phyloP scores from a whole-genome alignment of 30 jellyfish, hydroid and myxozoan genomes.

The Aurelia aurita region DNA sequence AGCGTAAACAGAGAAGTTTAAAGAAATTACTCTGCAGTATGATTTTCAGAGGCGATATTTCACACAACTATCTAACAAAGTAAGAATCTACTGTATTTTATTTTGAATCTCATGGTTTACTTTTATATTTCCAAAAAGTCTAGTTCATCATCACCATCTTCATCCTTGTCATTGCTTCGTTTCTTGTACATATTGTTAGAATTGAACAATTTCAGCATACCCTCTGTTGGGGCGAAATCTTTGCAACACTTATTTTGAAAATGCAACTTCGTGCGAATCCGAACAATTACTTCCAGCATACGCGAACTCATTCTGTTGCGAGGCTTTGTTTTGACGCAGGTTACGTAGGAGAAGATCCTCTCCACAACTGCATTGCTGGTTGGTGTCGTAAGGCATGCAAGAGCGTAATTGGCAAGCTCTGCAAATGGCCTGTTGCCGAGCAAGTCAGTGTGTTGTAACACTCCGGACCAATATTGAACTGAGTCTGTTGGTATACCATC shows the following conservation, averaged over 20 bases:
- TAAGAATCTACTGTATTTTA: too few relatives aligned
- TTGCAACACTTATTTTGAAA: conserved; percentile 37
- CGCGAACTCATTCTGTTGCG: conserved; percentile 23
- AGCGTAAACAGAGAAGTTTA: too few relatives aligned
- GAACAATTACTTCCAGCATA: conserved; percentile 47
- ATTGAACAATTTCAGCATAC: conserved; percentile 1
- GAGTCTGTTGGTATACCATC: conserved; percentile 62
- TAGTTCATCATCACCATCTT: too few relatives aligned
- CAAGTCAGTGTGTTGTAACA: conserved; percentile 6
- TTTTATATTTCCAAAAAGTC: too few relatives aligned
- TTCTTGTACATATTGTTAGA: too few relatives aligned
- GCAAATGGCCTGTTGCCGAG: conserved; percentile 24
- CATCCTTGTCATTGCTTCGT: too few relatives aligned
- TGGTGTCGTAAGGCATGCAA: conserved; percentile 67
- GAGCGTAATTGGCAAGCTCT: conserved; percentile 67
- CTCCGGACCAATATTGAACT: conserved; percentile 38
- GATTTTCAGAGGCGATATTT: too few relatives aligned
- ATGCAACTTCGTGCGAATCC: conserved; percentile 53
- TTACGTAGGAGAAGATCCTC: too few relatives aligned
- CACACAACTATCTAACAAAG: too few relatives aligned
- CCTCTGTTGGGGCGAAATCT: conserved; percentile 28
- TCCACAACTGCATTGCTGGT: conserved; percentile 71
- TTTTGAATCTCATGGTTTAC: too few relatives aligned
- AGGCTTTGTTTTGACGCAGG: conserved; percentile 49
- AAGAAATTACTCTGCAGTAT: too few relatives aligned